Evolutionary conservation across 2,888 invertebrate species (phyloP), one percentile per base, ranked within the genome.

Genomic region (Lasioglossum vierecki): DNA sequence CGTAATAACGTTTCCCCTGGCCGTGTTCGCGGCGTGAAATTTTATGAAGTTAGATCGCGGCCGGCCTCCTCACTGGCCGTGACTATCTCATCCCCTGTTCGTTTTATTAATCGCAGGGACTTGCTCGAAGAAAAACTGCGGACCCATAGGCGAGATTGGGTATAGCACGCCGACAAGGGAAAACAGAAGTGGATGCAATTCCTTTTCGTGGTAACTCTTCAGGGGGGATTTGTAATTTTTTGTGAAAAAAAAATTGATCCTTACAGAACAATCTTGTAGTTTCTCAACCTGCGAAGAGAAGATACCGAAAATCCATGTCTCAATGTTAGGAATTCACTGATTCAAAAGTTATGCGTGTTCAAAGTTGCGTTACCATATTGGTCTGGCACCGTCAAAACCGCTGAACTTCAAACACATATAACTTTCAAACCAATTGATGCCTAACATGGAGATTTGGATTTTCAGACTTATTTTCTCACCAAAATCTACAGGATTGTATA

Each of bases 21-120:
- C 41, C 68, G n/a, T 15, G 41, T 78, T 15, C 44, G 15, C 26
- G 53, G 71, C n/a, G 63, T 41, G 66, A 57, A 84, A 74, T 76
- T 82, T 66, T 73, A 78, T 15, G 68, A 77, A 70, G 76, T 60
- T 60, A 74, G 41, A 70, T 39, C 30, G 71, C 26, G 57, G 2
- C 53, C 30, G 49, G 53, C 18, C 53, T 53, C 44, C 72, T 6
- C 57, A 8, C 46, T 22, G 57, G 73, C 41, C 81, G 53, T 11
- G 63, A 72, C 76, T 72, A 72, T 81, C 63, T 76, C 72, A 39
- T 35, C 57, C 70, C 4, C n/a, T 15, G 49, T 30, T 81, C 60
- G 26, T 49, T 81, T 71, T 81, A 76, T 81, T 68, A 76, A 83
- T 81, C 83, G 22, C 30, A 3, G n/a, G 13, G 39, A n/a, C n/a